Percentiles rank a stretch among this genome's conserved stretches.
phyloP scores from a whole-genome alignment of 2,113 vertebrate species.

The Apteryx mantelli region DNA sequence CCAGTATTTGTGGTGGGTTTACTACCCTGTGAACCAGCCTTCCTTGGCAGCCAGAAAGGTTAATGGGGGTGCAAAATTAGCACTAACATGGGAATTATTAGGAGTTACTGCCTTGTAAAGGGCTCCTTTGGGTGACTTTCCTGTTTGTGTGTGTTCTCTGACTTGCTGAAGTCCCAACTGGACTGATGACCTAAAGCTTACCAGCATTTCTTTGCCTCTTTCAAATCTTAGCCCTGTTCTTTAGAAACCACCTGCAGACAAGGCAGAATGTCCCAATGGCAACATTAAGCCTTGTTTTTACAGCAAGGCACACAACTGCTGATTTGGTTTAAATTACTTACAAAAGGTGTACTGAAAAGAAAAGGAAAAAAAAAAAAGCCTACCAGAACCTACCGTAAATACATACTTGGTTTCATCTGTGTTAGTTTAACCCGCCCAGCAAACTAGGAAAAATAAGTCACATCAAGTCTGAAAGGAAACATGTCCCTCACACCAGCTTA shows the following conservation, averaged over 20 bases:
- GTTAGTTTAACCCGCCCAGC: no score
- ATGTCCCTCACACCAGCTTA: neutral
- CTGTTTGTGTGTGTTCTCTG: rapidly evolving
- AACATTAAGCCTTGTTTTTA: neutral
- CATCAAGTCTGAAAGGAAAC: neutral
- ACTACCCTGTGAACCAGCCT: neutral
- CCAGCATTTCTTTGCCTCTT: neutral
- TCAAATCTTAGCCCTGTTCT: neutral
- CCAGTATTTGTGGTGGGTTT: neutral
- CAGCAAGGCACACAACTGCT: neutral
- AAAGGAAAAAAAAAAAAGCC: neutral
- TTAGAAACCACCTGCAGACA: neutral
- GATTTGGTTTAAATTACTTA: neutral
- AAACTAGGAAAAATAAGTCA: neutral
- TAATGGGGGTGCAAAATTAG: neutral
- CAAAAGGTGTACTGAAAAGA: neutral
- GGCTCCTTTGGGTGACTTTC: neutral
- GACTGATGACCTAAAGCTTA: neutral
- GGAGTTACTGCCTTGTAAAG: neutral
- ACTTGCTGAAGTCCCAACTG: neutral
- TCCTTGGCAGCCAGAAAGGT: neutral
- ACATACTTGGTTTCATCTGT: neutral
- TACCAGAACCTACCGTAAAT: neutral
- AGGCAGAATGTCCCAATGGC: neutral
- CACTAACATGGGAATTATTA: neutral